These are phyloP conservation scores for Minunthozetes semirufus DNA, from an alignment of 2,888 invertebrate genomes.

Conservation along the genomic window DNA sequence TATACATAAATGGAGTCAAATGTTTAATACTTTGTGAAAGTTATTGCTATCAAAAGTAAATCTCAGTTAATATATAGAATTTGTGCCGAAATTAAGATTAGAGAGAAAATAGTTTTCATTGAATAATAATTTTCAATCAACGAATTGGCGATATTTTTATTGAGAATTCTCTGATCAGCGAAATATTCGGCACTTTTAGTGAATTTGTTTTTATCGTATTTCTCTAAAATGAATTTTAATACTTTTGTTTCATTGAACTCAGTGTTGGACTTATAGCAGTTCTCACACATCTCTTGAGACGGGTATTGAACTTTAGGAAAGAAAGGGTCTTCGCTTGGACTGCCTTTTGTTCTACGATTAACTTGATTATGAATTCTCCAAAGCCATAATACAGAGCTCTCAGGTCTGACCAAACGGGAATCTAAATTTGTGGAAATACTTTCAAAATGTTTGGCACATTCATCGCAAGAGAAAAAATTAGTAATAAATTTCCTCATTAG, in stretches of 20 bases:
- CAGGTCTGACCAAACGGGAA: constrained; percentile 61
- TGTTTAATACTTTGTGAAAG: too few species aligned
- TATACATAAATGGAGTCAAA: too few species aligned
- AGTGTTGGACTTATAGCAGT: constrained; percentile 52
- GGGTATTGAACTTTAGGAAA: constrained; percentile 81
- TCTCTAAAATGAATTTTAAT: not conserved
- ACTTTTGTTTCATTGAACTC: constrained; percentile 25
- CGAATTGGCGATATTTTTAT: not conserved
- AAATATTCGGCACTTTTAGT: constrained; percentile 9
- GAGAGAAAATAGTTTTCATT: not conserved
- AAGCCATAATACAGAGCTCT: constrained; percentile 61
- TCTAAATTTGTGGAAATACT: constrained; percentile 68
- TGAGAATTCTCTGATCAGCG: constrained; percentile 3
- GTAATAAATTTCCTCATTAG: constrained; percentile 81
- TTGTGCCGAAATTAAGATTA: not conserved
- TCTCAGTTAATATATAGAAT: too few species aligned
- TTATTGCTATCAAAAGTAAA: too few species aligned
- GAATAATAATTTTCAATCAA: not conserved
- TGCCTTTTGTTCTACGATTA: constrained; percentile 75
- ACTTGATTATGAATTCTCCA: constrained; percentile 44
- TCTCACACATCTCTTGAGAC: constrained; percentile 58
- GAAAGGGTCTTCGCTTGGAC: constrained; percentile 78
- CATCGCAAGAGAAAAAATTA: constrained; percentile 85
- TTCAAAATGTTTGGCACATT: constrained; percentile 82
- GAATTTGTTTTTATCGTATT: constrained; percentile 5